These are phyloP conservation scores for Aporophyla nigra DNA, from an alignment of 2,888 invertebrate species.

Conservation along the genomic window DNA sequence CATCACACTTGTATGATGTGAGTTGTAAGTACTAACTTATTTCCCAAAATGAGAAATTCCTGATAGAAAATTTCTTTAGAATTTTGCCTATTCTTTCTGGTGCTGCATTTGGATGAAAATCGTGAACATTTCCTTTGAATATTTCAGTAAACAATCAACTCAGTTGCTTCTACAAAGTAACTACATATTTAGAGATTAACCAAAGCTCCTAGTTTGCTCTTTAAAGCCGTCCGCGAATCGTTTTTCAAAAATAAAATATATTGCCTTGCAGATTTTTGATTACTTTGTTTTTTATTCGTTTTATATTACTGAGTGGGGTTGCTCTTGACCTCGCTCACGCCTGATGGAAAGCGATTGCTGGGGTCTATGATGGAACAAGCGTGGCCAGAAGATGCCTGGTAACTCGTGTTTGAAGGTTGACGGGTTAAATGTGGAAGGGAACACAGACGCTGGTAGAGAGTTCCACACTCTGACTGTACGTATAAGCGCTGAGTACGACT, in stretches of 20 bases:
- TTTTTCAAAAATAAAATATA: neutral
- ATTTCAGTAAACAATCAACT: constrained; percentile 37
- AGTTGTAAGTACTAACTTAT: neutral
- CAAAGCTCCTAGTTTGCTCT: neutral
- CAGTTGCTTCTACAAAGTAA: neutral
- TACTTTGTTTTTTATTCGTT: constrained; percentile 9
- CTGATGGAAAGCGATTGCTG: too few relatives aligned
- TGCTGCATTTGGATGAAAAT: constrained; percentile 8
- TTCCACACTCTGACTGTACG: too few relatives aligned
- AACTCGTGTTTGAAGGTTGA: too few relatives aligned
- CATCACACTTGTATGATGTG: neutral
- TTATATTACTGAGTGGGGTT: too few relatives aligned
- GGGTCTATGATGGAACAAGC: too few relatives aligned
- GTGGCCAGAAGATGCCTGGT: too few relatives aligned
- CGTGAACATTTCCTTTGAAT: constrained; percentile 18
- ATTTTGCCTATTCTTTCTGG: neutral
- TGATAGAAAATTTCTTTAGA: neutral
- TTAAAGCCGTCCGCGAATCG: neutral
- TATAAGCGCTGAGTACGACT: too few relatives aligned
- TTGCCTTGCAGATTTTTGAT: constrained; percentile 12
- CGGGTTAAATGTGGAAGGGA: too few relatives aligned
- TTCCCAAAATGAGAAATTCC: neutral
- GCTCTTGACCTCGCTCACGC: too few relatives aligned
- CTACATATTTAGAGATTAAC: neutral
- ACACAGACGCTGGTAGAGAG: too few relatives aligned